Base-by-base conservation (phyloP, 1,140 invertebrate genomes). In the Aradophagus sp. region DNA sequence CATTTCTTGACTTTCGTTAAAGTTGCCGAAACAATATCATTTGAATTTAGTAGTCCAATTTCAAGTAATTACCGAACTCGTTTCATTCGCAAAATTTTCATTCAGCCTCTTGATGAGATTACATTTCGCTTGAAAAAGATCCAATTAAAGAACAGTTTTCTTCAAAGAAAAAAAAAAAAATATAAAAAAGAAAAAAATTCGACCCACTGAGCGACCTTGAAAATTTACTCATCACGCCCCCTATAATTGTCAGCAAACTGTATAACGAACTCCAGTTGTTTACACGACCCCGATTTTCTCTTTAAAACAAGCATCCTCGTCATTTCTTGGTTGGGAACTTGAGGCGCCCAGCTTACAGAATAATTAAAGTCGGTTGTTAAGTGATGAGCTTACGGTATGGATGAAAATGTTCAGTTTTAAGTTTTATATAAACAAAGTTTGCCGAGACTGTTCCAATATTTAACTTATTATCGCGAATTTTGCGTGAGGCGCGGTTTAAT, bases 281-380 rank as follows among this genome's bases (percentile, higher is more conserved):
- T 50, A 42, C 62, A 31, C 20, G 16, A 56, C 52, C 52, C 14
- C 44, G 11, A 66, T 66, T 66, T 63, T 50, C 42, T 35, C 29
- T 55, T 66, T 35, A 56, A 56, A 56, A 66, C 62, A 66, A 56
- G 52, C 52, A 56, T 66, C 20, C 50, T 66, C 50, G 31, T 66
- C 52, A 48, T 66, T 48, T 55, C 62, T 66, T 55, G 44, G 50
- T 35, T 8, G 34, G 17, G 45, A n/a, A 66, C 50, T 66, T 48
- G 47, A 56, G 44, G 44, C 27, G 14, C 38, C 23, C 48, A 16
- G 27, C 38, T 53, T 48, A 50, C 42, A 19, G 50, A 56, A 66
- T 66, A 50, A 66, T 66, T 66, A 48, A 66, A 56, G 52, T n/a
- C 27, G 16, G 50, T 66, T 56, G 35, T 55, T 39, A n/a, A 26